A percentile compares a stretch with the other conserved stretches of the same genome.
Conservation (phyloP, 2,888 invertebrate species). For the Eupithecia insigniata region DNA sequence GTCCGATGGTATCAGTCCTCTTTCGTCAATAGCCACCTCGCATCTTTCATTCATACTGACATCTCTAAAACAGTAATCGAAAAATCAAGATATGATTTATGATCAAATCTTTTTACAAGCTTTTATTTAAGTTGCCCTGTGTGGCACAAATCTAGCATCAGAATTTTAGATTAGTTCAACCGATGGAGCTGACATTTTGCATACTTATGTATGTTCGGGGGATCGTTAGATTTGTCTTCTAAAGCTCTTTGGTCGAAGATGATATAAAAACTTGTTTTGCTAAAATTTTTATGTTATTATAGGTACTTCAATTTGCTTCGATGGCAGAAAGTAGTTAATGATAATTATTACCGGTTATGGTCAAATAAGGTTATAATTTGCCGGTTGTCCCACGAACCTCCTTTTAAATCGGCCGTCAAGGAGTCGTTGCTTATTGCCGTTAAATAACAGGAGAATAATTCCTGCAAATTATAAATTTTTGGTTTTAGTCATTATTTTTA, state of each 20-base stretch:
- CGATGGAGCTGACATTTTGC: too few species aligned
- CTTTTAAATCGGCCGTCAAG: conserved; percentile 65
- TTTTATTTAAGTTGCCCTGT: too few species aligned
- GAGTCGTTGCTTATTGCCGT: conserved; percentile 66
- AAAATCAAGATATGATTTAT: not conserved
- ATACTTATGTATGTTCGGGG: too few species aligned
- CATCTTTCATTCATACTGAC: conserved; percentile 63
- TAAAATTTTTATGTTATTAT: too few species aligned
- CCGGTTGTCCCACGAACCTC: conserved; percentile 75
- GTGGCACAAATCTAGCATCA: too few species aligned
- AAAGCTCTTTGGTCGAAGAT: too few species aligned
- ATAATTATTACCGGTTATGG: conserved; percentile 59
- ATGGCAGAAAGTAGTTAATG: not conserved
- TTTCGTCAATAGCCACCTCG: conserved; percentile 62
- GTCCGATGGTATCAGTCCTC: conserved; percentile 50
- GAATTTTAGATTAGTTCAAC: too few species aligned
- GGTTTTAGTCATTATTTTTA: not conserved
- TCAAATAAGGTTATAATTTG: conserved; percentile 73
- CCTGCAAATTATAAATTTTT: conserved; percentile 49
- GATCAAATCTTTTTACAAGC: not conserved
- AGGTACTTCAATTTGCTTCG: not conserved
- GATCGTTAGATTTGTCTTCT: too few species aligned
- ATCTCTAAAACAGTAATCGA: conserved; percentile 51
- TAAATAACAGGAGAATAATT: conserved; percentile 61
- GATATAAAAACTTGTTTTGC: too few species aligned